These are phyloP conservation scores for Dorcus hopei DNA, from an alignment of 2,888 invertebrate genomes.

Conservation along the genomic window DNA sequence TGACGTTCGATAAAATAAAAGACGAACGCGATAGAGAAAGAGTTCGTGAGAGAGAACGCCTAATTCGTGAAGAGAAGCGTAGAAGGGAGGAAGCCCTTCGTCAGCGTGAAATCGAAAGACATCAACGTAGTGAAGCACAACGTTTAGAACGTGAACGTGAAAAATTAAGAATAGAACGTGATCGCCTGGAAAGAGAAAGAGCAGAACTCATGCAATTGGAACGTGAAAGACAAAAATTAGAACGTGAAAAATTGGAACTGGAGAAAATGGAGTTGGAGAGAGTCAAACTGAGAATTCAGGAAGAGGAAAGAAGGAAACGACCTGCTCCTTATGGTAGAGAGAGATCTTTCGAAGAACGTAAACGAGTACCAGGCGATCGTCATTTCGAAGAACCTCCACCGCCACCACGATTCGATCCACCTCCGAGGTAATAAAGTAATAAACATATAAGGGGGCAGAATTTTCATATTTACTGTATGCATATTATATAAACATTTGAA, in stretches of 20 bases:
- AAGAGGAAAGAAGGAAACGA: conserved; percentile 61
- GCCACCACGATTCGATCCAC: conserved; percentile 57
- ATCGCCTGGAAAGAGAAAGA: conserved; percentile 84
- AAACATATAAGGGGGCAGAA: too few relatives aligned
- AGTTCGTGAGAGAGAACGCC: conserved; percentile 73
- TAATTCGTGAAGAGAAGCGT: conserved; percentile 76
- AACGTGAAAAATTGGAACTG: conserved; percentile 54
- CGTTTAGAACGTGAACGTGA: conserved; percentile 78
- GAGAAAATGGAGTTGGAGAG: conserved; percentile 82
- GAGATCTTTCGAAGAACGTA: conserved; percentile 41
- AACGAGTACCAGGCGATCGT: conserved; percentile 37
- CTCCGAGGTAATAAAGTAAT: conserved; percentile 35
- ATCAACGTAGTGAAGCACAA: conserved; percentile 81
- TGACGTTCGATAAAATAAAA: conserved; percentile 80
- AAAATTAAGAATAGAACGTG: conserved; percentile 77
- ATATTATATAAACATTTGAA: too few relatives aligned
- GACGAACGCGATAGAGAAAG: conserved; percentile 73
- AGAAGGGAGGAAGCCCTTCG: conserved; percentile 75
- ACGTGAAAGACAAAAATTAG: conserved; percentile 75
- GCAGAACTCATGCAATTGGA: conserved; percentile 80
- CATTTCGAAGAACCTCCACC: conserved; percentile 58
- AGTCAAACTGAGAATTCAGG: conserved; percentile 64
- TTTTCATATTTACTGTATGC: too few relatives aligned
- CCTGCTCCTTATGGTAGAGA: conserved; percentile 50
- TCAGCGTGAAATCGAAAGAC: conserved; percentile 75